Evolutionary conservation across 2,113 vertebrate species (phyloP), one percentile per base, ranked within the genome.

Genomic region (Acrocephalus arundinaceus): DNA sequence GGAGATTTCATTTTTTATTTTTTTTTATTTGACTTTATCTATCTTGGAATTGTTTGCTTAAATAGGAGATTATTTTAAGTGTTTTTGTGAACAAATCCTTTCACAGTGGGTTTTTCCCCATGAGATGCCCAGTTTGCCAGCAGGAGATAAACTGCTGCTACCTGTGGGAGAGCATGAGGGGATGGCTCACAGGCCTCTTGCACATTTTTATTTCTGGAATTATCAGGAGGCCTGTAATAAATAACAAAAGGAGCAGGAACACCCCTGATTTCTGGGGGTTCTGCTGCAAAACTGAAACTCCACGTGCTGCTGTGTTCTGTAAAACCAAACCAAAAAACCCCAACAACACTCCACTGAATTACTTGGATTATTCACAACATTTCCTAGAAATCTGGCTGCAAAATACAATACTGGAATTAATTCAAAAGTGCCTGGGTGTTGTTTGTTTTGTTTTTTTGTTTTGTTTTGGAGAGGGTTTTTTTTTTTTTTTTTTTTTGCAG

Each of bases 321-420:
- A 39, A 80, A 94, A 91, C 73, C 59, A 74, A 89, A 91, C 48
- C 18, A 33, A 62, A 80, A 76, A 82, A 10, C 18, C 70, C 85
- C 86, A 93, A 33, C 76, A 89, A 73, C 93, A 33, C 85, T 83
- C 73, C 73, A 73, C 86, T 90, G 94, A 96, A 93, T 94, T 89
- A 75, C 90, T 97, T 96, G 93, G 93, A 96, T 92, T 95, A 93
- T 96, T 94, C 90, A 90, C 94, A 96, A 58, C 31, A 49, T 86
- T 96, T 95, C 93, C 96, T 97, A 93, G 94, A 96, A 95, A 96
- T 94, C 93, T 97, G 94, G 93, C 95, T 96, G 93, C 73, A 84
- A 96, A 97, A 93, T 61, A 96, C 93, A 97, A 94, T 95, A 87
- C 94, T 97, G 96, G 94, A 95, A 84, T 96, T 91, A 94, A 95